Base-by-base conservation (phyloP, 2,113 vertebrate species). In the Crotalus helleri region DNA sequence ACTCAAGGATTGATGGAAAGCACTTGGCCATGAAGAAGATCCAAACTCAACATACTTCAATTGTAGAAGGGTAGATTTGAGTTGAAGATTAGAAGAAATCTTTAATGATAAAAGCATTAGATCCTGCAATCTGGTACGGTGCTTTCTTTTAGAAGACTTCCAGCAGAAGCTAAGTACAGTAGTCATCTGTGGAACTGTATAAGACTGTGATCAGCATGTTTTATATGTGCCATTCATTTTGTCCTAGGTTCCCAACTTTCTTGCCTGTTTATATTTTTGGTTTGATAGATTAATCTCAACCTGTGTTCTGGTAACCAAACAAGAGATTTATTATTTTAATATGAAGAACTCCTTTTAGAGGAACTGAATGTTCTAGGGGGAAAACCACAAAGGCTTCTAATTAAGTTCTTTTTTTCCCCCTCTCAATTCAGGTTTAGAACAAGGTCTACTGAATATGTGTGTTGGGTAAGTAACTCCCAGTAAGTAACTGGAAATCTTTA, bases 361-460 rank as follows among this genome's bases (percentile, higher is more conserved):
- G 51, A 88, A 33, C 17, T 57, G 7, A 55, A 88, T 88, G 15
- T 33, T n/a, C 53, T 26, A 64, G 26, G 5, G 9, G 17, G 19
- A 61, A 59, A 29, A 39, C 39, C 85, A 85, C 49, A 54, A 58
- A 85, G n/a, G 1, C 0, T 49, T 89, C 81, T 58, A 11, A 2
- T 81, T 96, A 89, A 96, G 57, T 87, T 89, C 19, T 61, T 39
- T 29, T 0, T 92, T 29, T 3, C 0, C 61, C n/a, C 11, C 26
- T 91, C 61, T 91, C 4, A 85, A 81, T 93, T 1, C 97, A 99
- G 99, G 99, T 94, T 96, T 99, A 97, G 99, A 99, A 96, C 99
- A 99, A 97, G 98, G 98, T 93, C 97, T 99, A 95, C 95, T 99
- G 94, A 99, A 98, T 55, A 98, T 99, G 95, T 99, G 99, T 97